A percentile compares a stretch with the other conserved stretches of the same genome.
These are phyloP conservation scores for Bombus impatiens DNA, from an alignment of 1,140 invertebrate genomes.

Conservation along the genomic window DNA sequence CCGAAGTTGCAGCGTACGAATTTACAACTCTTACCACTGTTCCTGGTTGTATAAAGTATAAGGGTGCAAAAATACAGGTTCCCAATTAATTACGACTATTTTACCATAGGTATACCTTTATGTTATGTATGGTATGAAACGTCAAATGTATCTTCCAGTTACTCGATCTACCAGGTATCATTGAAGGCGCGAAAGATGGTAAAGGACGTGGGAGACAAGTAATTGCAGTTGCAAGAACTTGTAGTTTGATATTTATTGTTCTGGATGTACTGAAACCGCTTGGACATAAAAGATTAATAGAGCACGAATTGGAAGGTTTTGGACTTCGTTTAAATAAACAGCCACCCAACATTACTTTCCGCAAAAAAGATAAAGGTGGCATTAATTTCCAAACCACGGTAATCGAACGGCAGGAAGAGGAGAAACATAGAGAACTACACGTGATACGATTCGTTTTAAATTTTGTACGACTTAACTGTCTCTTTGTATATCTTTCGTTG, in stretches of 20 bases:
- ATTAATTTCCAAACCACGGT: conserved; percentile 95
- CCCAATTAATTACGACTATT: neutral
- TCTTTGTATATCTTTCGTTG: neutral
- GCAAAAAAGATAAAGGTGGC: conserved; percentile 98
- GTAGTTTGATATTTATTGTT: conserved; percentile 99
- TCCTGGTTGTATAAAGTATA: conserved; percentile 99
- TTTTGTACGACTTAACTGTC: neutral
- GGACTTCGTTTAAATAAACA: conserved; percentile 98
- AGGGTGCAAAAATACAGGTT: conserved; percentile 99
- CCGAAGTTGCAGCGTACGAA: conserved; percentile 99
- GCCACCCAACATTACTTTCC: conserved; percentile 98
- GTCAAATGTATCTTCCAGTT: conserved; percentile 84
- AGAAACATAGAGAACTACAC: conserved; percentile 79
- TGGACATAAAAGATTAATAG: conserved; percentile 97
- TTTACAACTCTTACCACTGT: conserved; percentile 99
- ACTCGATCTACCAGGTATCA: conserved; percentile 99
- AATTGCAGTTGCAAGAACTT: conserved; percentile 99
- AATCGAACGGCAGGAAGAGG: conserved; percentile 62
- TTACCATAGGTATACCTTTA: neutral
- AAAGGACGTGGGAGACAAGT: conserved; percentile 99
- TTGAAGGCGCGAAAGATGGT: conserved; percentile 99
- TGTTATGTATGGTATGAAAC: neutral
- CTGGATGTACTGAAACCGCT: conserved; percentile 98
- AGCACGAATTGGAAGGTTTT: conserved; percentile 99
- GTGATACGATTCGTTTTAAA: neutral